Evolutionary conservation across 2,888 invertebrate genomes (phyloP), one percentile per base, ranked within the genome.

Genomic region (Heteromyza rotundicornis): DNA sequence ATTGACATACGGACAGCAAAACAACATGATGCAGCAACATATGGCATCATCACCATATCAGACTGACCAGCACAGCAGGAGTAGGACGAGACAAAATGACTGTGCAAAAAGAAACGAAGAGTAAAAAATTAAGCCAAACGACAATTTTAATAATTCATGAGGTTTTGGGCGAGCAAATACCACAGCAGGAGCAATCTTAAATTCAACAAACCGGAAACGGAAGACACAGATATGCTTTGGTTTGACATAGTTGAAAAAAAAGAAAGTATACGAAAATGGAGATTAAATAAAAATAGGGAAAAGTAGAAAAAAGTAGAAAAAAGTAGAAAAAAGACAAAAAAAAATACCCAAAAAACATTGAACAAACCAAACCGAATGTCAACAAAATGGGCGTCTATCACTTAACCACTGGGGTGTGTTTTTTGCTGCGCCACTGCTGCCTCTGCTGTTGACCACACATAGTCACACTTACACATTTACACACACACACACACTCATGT

Each of bases 131-230:
- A 14, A n/a, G 3, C 40, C 7, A 40, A n/a, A n/a, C 3, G 10
- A 3, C 10, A 47, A 47, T 19, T 20, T 47, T 47, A 47, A 47
- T 47, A 47, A 47, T 47, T 47, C 47, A 47, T 47, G 20, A 32
- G 32, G n/a, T n/a, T 32, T 32, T 32, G 32, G 32, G 32, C 32
- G 32, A 47, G 47, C 40, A 19, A 47, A 20, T 20, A 47, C 19
- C 47, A 47, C 47, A 47, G 20, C n/a, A n/a, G n/a, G n/a, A n/a
- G n/a, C 19, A 7, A 47, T 14, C 40, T 40, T 14, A 40, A 40
- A 40, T 47, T 47, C 47, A 47, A 20, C 47, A 20, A 47, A 47
- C 47, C 47, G 47, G 47, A 47, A 47, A 19, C 7, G 47, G 47
- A 19, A 40, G 27, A 7, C 10, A 27, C 27, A 27, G 27, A 7